Conservation (phyloP, 64 coral and sea anemone genomes). For the Actinia tenebrosa region DNA sequence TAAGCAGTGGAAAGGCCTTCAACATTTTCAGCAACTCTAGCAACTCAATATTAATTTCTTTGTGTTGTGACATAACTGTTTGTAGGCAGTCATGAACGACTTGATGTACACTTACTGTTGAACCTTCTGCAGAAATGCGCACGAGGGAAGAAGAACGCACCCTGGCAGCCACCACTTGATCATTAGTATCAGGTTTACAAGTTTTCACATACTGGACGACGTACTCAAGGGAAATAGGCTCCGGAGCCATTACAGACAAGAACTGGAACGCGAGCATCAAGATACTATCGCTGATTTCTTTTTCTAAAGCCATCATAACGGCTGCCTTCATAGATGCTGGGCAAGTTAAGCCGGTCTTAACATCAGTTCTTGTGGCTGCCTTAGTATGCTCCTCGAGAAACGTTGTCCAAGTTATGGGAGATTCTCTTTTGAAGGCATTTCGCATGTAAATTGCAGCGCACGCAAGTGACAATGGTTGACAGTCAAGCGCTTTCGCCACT, state of each 20-base stretch:
- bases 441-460: constrained; percentile 25
- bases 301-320: neutral
- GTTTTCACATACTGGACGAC: neutral
- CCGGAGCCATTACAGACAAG: constrained; percentile 1
- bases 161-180: neutral
- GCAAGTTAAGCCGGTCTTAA: neutral
- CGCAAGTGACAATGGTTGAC: neutral
- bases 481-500: constrained; percentile 27
- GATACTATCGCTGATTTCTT: neutral
- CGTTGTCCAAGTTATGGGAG: neutral
- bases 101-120: constrained; percentile 1
- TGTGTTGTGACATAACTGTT: neutral
- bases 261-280: neutral
- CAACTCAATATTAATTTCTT: neutral
- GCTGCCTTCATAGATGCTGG: constrained; percentile 8
- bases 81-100: constrained; percentile 5
- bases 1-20: neutral
- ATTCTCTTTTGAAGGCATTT: neutral
- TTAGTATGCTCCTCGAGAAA: neutral
- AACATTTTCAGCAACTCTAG: neutral
- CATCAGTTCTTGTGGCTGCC: neutral
- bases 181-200: neutral
- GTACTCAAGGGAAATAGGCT: constrained; percentile 2
- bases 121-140: neutral
- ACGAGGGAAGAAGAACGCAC: constrained; percentile 1